Percentiles rank a stretch among this genome's conserved stretches.
Evolutionary conservation across 2,797 vertebrate species (phyloP).

Genomic region (Capromys pilorides): DNA sequence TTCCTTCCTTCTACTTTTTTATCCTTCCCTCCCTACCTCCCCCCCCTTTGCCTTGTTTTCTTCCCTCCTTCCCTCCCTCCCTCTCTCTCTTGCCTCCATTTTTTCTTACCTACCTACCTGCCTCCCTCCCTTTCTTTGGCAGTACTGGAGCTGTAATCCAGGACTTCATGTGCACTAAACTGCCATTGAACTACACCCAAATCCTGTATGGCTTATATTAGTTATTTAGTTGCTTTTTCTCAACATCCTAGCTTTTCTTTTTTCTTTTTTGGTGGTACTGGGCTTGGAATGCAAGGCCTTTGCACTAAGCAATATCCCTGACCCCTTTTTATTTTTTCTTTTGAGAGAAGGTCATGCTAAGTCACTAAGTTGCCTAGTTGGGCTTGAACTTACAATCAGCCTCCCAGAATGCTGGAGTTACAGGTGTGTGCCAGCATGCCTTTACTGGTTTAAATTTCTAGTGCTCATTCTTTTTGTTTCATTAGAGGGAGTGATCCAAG

Average conservation of each 20-base stretch:
- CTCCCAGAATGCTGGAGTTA: not conserved
- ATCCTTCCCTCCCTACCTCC: not conserved
- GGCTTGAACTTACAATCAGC: not conserved
- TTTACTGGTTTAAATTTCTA: constrained; percentile 31
- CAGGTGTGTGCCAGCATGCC: not conserved
- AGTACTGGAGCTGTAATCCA: not conserved
- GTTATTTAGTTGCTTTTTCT: not conserved
- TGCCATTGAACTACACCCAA: not conserved
- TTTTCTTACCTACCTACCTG: not conserved
- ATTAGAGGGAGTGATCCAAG: not conserved
- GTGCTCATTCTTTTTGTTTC: constrained; percentile 33
- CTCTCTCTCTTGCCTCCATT: not conserved
- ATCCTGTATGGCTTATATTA: not conserved
- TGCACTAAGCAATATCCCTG: not conserved
- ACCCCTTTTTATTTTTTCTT: not conserved
- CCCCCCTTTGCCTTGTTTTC: not conserved
- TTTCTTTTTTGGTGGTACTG: not conserved
- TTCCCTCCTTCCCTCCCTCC: not conserved
- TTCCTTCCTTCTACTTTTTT: not conserved
- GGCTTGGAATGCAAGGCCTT: not conserved
- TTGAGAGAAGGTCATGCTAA: not conserved
- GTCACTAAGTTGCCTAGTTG: not conserved
- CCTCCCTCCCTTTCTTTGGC: not conserved
- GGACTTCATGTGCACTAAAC: not conserved
- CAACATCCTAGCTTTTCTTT: not conserved